Percentiles rank a stretch among this genome's conserved stretches.
Conservation (phyloP, 2,797 vertebrate species). For the Gobionotothen gibberifrons region DNA sequence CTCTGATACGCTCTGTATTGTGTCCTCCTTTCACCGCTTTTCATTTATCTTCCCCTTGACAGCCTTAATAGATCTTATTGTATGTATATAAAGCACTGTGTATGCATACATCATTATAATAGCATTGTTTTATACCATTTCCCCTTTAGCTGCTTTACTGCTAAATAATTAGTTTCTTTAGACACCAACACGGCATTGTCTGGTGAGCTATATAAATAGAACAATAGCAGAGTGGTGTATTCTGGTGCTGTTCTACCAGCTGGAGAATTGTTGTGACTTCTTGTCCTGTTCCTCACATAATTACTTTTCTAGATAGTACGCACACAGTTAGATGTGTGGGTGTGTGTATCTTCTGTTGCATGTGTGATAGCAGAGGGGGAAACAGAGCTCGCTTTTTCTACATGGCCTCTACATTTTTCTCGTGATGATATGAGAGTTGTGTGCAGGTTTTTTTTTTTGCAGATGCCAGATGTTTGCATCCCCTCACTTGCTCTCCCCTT, state of each 20-base stretch:
- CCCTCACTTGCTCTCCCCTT: constrained; percentile 59
- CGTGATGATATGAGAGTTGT: constrained; percentile 53
- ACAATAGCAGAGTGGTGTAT: constrained; percentile 58
- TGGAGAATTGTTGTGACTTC: constrained; percentile 63
- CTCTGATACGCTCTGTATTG: constrained; percentile 62
- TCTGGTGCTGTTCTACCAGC: constrained; percentile 65
- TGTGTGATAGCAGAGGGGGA: constrained; percentile 19
- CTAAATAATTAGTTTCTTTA: constrained; percentile 47
- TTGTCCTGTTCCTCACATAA: constrained; percentile 56
- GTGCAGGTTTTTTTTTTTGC: constrained; percentile 35
- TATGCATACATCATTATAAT: constrained; percentile 24
- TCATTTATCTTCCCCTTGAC: constrained; percentile 61
- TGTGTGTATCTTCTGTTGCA: constrained; percentile 29
- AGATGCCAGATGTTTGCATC: constrained; percentile 77
- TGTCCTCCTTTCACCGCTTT: constrained; percentile 70
- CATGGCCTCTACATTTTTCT: constrained; percentile 44
- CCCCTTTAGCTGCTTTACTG: constrained; percentile 24
- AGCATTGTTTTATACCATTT: constrained; percentile 42
- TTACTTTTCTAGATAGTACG: constrained; percentile 43
- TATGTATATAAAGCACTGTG: constrained; percentile 11
- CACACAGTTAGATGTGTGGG: constrained; percentile 34
- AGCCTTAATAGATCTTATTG: constrained; percentile 48
- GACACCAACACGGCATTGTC: constrained; percentile 49
- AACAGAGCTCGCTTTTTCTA: constrained; percentile 30
- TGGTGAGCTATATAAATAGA: constrained; percentile 65